A percentile compares a stretch with the other conserved stretches of the same genome.
These are phyloP conservation scores for Gari tellinella DNA, from an alignment of 2,888 invertebrate species.

Conservation along the genomic window DNA sequence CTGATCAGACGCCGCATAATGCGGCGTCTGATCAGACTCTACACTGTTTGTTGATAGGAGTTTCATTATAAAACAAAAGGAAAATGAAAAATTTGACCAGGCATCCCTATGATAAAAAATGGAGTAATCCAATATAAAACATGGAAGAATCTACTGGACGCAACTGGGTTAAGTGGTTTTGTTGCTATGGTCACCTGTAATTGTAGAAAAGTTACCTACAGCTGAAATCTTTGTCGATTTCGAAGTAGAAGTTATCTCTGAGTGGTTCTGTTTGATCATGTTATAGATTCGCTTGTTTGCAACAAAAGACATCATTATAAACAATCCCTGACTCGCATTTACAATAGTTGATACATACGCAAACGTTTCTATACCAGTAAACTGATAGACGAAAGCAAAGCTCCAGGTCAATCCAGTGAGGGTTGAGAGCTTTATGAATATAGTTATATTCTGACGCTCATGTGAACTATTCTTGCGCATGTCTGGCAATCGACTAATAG, in stretches of 20 bases:
- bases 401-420: slow-evolving; percentile 47
- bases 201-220: no score
- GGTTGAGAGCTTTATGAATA: slow-evolving; percentile 45
- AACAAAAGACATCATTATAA: slow-evolving; percentile 54
- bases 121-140: no score
- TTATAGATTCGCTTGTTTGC: slow-evolving; percentile 29
- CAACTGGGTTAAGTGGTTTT: no score
- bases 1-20: no score
- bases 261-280: slow-evolving; percentile 10
- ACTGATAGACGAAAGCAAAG: slow-evolving; percentile 48
- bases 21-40: no score
- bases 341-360: slow-evolving; percentile 39
- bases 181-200: no score
- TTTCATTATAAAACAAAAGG: no score
- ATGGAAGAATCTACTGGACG: no score
- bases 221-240: no score
- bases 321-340: slow-evolving; percentile 52
- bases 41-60: no score
- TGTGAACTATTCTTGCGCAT: slow-evolving; percentile 18
- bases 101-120: no score
- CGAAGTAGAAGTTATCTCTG: not conserved
- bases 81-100: no score
- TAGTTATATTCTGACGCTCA: slow-evolving; percentile 41
- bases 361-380: slow-evolving; percentile 21
- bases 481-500: slow-evolving; percentile 23